Percentiles rank a stretch among this genome's conserved stretches.
phyloP scores from a whole-genome alignment of 2,113 vertebrate genomes.

The Notarius lentiginosus region DNA sequence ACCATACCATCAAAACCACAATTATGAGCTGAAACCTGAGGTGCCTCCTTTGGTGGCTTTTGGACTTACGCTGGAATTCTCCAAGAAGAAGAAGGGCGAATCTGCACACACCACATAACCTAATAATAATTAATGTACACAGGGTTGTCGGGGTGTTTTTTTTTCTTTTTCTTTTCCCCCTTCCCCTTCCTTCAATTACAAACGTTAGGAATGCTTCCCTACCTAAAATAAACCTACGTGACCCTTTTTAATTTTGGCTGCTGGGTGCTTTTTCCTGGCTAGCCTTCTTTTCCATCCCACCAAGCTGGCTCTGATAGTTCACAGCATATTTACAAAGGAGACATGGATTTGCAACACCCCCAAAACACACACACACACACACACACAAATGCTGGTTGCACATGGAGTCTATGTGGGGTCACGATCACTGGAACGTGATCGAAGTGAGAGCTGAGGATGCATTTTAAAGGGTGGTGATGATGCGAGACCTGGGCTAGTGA shows the following conservation, averaged over 20 bases:
- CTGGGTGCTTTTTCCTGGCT: conserved; percentile 59
- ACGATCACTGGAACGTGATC: conserved; percentile 2
- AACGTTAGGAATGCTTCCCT: conserved; percentile 16
- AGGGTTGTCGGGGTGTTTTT: not conserved
- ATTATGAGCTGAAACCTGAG: conserved; percentile 45
- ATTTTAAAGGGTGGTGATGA: conserved; percentile 6
- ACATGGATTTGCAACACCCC: conserved; percentile 61
- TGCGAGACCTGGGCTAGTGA: not conserved
- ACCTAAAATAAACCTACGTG: conserved; percentile 13
- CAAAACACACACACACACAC: conserved; percentile 27
- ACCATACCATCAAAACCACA: conserved; percentile 45
- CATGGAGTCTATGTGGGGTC: conserved; percentile 18
- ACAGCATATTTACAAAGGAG: conserved; percentile 75
- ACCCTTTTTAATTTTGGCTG: conserved; percentile 63
- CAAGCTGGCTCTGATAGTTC: conserved; percentile 56
- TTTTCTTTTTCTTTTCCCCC: too few species aligned
- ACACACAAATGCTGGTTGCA: conserved; percentile 5
- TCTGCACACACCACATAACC: conserved; percentile 57
- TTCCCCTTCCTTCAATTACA: not conserved
- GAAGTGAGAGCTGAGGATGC: not conserved
- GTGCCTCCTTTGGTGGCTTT: conserved; percentile 62
- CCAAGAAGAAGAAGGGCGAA: conserved; percentile 58
- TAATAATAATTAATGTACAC: conserved; percentile 28
- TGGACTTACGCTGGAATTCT: conserved; percentile 68
- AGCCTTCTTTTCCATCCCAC: conserved; percentile 71